Conservation (phyloP, 2,797 vertebrate genomes). For the Microhierax caerulescens region DNA sequence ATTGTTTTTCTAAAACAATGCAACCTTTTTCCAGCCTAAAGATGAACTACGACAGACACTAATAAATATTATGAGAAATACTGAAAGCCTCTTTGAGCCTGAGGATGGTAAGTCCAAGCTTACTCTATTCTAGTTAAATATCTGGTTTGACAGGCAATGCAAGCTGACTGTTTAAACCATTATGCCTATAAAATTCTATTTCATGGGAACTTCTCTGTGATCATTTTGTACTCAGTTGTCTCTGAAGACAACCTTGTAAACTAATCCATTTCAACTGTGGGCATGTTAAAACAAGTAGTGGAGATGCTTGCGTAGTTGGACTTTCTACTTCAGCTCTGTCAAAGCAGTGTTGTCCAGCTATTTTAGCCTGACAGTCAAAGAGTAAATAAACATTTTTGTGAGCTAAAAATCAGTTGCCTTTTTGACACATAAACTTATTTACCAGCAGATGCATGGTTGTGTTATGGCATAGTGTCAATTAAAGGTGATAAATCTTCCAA, state of each 20-base stretch:
- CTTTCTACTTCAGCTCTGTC: not conserved
- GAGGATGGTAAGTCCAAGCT: slow-evolving; percentile 65
- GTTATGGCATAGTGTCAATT: not conserved
- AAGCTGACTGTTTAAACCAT: not conserved
- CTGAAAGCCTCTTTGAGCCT: slow-evolving; percentile 23
- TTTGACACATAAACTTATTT: not conserved
- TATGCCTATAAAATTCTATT: not conserved
- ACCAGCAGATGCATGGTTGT: not conserved
- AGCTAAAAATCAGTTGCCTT: not conserved
- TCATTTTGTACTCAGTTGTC: not conserved
- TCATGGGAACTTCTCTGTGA: not conserved
- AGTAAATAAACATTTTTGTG: not conserved
- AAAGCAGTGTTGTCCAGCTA: not conserved
- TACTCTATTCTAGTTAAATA: not conserved
- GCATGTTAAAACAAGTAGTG: not conserved
- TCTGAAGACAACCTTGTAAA: not conserved
- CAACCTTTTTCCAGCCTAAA: slow-evolving; percentile 71
- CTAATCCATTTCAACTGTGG: not conserved
- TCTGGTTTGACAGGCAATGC: not conserved
- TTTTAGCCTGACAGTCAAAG: not conserved
- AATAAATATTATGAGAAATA: slow-evolving; percentile 61
- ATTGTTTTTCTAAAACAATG: not conserved
- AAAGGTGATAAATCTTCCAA: not conserved
- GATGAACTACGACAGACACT: slow-evolving; percentile 69
- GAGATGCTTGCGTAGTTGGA: not conserved